Percentiles rank a stretch among this genome's conserved stretches.
phyloP scores from a whole-genome alignment of 2,888 invertebrate species.

The Pristionchus fissidentatus region DNA sequence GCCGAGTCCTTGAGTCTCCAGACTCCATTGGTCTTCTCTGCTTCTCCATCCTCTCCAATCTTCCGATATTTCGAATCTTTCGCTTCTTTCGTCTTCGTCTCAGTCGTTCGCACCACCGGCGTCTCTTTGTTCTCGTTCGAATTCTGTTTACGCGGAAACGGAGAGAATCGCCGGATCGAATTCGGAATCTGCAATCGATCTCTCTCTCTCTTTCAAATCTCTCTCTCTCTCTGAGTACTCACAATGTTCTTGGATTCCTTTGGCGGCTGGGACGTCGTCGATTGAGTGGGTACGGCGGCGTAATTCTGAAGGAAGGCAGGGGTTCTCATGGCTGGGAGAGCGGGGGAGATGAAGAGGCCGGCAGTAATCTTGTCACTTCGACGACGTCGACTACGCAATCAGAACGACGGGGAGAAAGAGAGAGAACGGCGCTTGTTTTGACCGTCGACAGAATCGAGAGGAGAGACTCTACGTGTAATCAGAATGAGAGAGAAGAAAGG shows the following conservation, averaged over 20 bases:
- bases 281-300: slow-evolving; percentile 9
- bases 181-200: slow-evolving; percentile 32
- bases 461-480: slow-evolving; percentile 10
- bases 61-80: slow-evolving; percentile 43
- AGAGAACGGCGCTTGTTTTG: slow-evolving; percentile 6
- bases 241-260: slow-evolving; percentile 20
- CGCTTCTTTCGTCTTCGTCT: slow-evolving; percentile 7
- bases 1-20: slow-evolving; percentile 39
- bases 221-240: not conserved
- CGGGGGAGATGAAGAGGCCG: not conserved
- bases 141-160: slow-evolving; percentile 41
- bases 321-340: slow-evolving; percentile 9
- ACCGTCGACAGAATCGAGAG: not conserved
- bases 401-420: not conserved
- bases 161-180: slow-evolving; percentile 39
- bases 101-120: not conserved
- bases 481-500: not conserved
- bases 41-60: slow-evolving; percentile 15
- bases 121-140: slow-evolving; percentile 33
- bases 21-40: slow-evolving; percentile 34
- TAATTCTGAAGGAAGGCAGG: slow-evolving; percentile 41
- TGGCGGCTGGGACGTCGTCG: not conserved
- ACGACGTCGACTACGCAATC: slow-evolving; percentile 35
- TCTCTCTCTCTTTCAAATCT: not conserved
- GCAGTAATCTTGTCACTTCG: not conserved